Conservation (phyloP, 2,113 vertebrate species). For the Nyctibius bracteatus region DNA sequence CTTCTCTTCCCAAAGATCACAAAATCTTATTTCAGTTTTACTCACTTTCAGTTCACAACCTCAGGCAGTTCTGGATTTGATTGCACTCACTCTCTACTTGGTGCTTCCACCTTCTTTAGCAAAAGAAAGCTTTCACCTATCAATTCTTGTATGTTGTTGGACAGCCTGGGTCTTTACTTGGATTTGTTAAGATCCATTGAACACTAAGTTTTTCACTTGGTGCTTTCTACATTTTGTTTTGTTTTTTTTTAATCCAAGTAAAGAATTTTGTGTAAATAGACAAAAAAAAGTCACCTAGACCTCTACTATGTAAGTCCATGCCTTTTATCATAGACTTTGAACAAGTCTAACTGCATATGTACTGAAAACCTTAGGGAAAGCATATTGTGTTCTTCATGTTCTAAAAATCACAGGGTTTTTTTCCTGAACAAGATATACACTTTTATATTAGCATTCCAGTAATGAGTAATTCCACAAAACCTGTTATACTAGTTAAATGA, state of each 20-base stretch:
- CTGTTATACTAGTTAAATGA: neutral
- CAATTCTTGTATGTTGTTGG: neutral
- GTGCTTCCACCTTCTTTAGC: neutral
- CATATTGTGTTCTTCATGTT: neutral
- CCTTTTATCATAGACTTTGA: neutral
- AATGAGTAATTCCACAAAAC: neutral
- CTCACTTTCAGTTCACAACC: neutral
- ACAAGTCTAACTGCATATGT: neutral
- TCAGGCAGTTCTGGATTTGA: neutral
- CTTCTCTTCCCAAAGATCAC: neutral
- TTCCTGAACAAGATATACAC: neutral
- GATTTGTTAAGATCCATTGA: neutral
- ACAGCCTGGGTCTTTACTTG: neutral
- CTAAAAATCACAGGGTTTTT: neutral
- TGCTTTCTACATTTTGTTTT: neutral
- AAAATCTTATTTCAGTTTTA: neutral
- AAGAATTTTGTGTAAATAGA: neutral
- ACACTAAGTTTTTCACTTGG: neutral
- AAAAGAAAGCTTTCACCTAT: neutral
- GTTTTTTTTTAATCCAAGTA: neutral
- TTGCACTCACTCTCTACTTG: neutral
- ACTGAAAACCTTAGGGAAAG: neutral
- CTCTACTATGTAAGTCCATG: rapidly evolving
- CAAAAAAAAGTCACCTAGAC: neutral
- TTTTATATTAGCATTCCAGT: neutral